These are phyloP conservation scores for Corythoichthys haematopterus DNA, from an alignment of 2,113 vertebrate genomes.

Conservation along the genomic window DNA sequence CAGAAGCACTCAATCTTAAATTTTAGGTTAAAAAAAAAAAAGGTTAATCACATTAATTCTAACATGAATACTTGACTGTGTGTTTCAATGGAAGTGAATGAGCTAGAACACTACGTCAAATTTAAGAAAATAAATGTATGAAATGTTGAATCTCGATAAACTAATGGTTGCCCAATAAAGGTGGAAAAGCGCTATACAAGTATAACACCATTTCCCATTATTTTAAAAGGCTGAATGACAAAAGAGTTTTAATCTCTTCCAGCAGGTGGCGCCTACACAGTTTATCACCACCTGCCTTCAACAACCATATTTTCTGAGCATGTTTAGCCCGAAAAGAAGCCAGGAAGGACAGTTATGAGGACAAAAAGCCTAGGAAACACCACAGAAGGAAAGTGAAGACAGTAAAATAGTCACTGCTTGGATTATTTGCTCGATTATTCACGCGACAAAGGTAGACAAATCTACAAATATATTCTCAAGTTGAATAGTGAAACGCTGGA, in stretches of 20 bases:
- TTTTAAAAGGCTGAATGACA: conserved; percentile 38
- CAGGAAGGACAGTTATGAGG: conserved; percentile 33
- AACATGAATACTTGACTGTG: no score
- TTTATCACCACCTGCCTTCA: conserved; percentile 12
- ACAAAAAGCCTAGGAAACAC: conserved; percentile 42
- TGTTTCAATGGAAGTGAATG: no score
- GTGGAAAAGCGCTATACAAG: no score
- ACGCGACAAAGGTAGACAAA: conserved; percentile 4
- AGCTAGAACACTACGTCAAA: no score
- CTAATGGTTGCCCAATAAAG: no score
- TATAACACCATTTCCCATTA: no score
- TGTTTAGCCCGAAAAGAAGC: conserved; percentile 39
- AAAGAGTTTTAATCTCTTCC: conserved; percentile 31
- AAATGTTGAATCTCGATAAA: no score
- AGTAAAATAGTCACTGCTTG: conserved; percentile 16
- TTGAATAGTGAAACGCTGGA: conserved; percentile 31
- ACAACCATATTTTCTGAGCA: conserved; percentile 29
- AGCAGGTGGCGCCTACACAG: conserved; percentile 55
- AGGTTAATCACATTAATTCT: no score
- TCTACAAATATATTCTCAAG: conserved; percentile 10
- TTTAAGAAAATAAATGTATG: no score
- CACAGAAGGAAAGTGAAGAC: conserved; percentile 41
- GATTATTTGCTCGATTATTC: neutral
- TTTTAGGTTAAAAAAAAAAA: no score
- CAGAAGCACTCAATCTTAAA: no score